These are phyloP conservation scores for Biston stratarius DNA, from an alignment of 2,888 invertebrate species.

Conservation along the genomic window DNA sequence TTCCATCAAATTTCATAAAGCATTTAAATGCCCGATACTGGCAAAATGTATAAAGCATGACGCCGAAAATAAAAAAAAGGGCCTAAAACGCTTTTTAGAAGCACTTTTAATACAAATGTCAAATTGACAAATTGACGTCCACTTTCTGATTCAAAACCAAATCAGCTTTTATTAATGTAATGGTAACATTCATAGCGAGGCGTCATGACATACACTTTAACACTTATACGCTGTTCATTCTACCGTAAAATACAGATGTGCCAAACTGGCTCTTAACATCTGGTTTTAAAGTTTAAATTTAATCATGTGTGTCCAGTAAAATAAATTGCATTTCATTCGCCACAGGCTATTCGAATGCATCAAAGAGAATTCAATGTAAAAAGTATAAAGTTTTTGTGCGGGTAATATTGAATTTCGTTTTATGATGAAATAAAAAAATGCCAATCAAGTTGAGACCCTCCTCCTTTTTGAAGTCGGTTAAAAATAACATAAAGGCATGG, in stretches of 20 bases:
- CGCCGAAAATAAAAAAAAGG: too few species aligned
- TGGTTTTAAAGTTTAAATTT: slow-evolving; percentile 20
- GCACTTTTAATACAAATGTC: neutral
- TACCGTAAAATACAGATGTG: neutral
- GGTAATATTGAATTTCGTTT: slow-evolving; percentile 29
- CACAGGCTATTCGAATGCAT: slow-evolving; percentile 39
- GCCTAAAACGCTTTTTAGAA: too few species aligned
- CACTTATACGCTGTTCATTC: slow-evolving; percentile 12
- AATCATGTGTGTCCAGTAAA: neutral
- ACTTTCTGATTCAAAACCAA: slow-evolving; percentile 2
- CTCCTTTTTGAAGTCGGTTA: too few species aligned
- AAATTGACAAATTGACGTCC: slow-evolving; percentile 1
- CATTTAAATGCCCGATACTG: too few species aligned
- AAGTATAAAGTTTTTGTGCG: slow-evolving; percentile 35
- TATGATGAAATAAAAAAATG: too few species aligned
- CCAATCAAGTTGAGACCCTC: too few species aligned
- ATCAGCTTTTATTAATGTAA: slow-evolving; percentile 28
- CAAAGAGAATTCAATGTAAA: slow-evolving; percentile 34
- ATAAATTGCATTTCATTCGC: slow-evolving; percentile 30
- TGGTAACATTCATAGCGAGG: slow-evolving; percentile 29
- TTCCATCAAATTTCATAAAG: too few species aligned
- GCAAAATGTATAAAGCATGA: too few species aligned
- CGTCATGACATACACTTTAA: slow-evolving; percentile 33
- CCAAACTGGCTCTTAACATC: slow-evolving; percentile 9
- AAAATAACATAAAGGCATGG: too few species aligned